Percentiles rank a stretch among this genome's conserved stretches.
phyloP scores from a whole-genome alignment of 2,888 invertebrate species.

The Therioaphis trifolii region DNA sequence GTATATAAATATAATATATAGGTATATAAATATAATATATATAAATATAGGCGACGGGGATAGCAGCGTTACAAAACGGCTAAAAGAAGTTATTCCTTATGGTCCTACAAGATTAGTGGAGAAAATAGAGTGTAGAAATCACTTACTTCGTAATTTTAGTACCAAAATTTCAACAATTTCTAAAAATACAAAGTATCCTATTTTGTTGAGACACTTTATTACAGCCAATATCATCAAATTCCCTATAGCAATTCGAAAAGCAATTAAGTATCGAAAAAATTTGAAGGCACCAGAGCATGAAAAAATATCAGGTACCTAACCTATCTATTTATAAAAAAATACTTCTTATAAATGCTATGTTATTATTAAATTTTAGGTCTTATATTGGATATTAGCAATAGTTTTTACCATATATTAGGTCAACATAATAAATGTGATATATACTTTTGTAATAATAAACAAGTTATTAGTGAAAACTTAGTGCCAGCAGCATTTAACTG shows the following conservation, averaged over 20 bases:
- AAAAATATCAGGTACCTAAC: conserved; percentile 14
- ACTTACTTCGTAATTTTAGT: conserved; percentile 31
- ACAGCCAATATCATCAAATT: conserved; percentile 61
- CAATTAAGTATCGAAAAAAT: conserved; percentile 42
- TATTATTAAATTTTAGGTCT: conserved; percentile 16
- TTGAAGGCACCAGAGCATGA: not conserved
- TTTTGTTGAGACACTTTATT: conserved; percentile 39
- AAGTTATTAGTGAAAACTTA: not conserved
- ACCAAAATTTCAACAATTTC: not conserved
- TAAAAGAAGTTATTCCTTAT: conserved; percentile 62
- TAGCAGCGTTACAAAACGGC: not conserved
- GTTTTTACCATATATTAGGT: conserved; percentile 64
- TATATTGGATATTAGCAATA: conserved; percentile 62
- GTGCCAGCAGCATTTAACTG: not conserved
- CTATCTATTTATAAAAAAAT: not conserved
- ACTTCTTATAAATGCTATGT: not conserved
- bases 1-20: too few relatives aligned
- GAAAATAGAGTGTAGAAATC: conserved; percentile 53
- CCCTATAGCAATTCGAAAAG: conserved; percentile 55
- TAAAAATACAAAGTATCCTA: not conserved
- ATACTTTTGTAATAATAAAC: conserved; percentile 57
- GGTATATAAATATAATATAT: too few relatives aligned
- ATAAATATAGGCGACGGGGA: conserved; percentile 15
- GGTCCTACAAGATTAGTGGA: conserved; percentile 55
- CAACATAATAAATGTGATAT: conserved; percentile 62